Evolutionary conservation across 2,797 vertebrate genomes (phyloP).

Genomic region (Rhinichthys osculus): DNA sequence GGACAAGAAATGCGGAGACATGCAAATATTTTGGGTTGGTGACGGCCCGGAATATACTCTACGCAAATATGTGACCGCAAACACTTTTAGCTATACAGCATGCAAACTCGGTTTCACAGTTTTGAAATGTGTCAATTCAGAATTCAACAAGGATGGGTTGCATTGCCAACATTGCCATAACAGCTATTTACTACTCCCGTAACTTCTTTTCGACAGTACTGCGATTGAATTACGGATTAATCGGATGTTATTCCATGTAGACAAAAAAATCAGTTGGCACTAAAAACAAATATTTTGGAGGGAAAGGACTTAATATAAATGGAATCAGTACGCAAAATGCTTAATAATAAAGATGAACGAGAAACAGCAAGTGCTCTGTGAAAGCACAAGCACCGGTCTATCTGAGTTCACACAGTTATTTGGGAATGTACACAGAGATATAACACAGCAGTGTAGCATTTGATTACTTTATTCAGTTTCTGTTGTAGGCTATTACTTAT

Average conservation of each 20-base stretch:
- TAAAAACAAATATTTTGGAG: neutral
- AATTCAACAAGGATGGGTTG: neutral
- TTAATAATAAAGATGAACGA: neutral
- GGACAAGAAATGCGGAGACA: slow-evolving; percentile 8
- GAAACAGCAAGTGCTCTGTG: neutral
- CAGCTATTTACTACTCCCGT: neutral
- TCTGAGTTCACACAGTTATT: too few species aligned
- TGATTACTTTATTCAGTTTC: too few species aligned
- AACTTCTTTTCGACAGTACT: neutral
- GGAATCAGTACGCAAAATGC: neutral
- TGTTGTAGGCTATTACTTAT: too few species aligned
- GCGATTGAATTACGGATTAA: neutral
- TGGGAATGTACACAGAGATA: too few species aligned
- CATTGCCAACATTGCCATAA: neutral
- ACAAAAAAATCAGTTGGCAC: neutral
- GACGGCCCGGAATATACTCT: neutral
- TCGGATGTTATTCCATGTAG: neutral
- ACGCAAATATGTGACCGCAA: neutral
- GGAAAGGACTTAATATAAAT: neutral
- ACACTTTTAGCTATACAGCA: slow-evolving; percentile 18
- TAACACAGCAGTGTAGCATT: too few species aligned
- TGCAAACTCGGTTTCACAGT: neutral
- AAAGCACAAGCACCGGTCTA: too few species aligned
- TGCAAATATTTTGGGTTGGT: slow-evolving; percentile 9
- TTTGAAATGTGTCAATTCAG: neutral